Evolutionary conservation across 1,140 invertebrate species (phyloP).

Genomic region (Lucilia sericata): DNA sequence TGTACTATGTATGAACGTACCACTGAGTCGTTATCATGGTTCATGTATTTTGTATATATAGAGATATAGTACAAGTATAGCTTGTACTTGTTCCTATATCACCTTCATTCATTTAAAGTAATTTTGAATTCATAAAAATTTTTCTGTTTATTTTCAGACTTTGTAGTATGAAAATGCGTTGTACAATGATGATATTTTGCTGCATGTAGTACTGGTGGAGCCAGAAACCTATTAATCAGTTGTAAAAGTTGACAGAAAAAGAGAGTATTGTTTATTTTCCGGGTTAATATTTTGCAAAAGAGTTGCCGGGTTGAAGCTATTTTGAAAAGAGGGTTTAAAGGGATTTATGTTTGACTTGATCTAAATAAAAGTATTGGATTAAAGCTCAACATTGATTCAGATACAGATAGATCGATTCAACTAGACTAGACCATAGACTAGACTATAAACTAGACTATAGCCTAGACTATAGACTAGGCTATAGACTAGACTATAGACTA

Average conservation of each 20-base stretch:
- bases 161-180: neutral
- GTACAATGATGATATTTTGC: neutral
- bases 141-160: too few relatives aligned
- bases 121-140: slow-evolving; percentile 11
- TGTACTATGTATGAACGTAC: neutral
- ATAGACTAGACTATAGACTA: too few relatives aligned
- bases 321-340: too few relatives aligned
- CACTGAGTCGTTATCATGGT: neutral
- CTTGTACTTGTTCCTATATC: too few relatives aligned
- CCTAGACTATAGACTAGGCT: too few relatives aligned
- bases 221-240: slow-evolving; percentile 20
- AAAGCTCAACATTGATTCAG: too few relatives aligned
- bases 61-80: neutral
- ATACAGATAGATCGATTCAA: too few relatives aligned
- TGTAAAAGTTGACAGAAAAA: neutral
- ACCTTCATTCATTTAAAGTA: neutral
- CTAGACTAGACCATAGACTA: too few relatives aligned
- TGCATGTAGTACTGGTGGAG: neutral
- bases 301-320: neutral
- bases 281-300: neutral
- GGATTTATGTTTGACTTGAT: too few relatives aligned
- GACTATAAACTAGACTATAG: too few relatives aligned
- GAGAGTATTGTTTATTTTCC: neutral
- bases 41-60: neutral
- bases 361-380: too few relatives aligned